phyloP scores from a whole-genome alignment of 2,113 vertebrate genomes.

The Lampris megalopsis region DNA sequence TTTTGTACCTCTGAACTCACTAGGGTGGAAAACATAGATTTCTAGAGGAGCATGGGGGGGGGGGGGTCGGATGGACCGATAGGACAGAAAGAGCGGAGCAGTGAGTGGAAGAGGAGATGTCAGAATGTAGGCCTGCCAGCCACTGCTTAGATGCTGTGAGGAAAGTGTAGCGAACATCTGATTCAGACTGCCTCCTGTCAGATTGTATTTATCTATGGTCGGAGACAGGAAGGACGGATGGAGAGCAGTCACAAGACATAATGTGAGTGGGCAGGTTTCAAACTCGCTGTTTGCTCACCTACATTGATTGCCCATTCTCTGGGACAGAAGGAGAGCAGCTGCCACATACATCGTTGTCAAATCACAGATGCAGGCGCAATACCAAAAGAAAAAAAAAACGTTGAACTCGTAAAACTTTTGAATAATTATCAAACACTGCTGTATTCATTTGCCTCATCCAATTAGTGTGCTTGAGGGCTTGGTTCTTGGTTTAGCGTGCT shows the following conservation, averaged over 20 bases:
- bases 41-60: constrained; percentile 2
- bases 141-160: constrained; percentile 1
- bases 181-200: constrained; percentile 43
- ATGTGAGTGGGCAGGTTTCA: constrained; percentile 13
- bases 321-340: background rate
- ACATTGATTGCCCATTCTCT: background rate
- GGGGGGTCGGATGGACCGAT: constrained; percentile 2
- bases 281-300: constrained; percentile 12
- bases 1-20: constrained; percentile 6
- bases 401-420: background rate
- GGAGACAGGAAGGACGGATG: background rate
- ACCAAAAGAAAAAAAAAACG: no score
- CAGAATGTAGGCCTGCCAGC: constrained; percentile 20
- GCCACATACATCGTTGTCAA: no score
- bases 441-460: no score
- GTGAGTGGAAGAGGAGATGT: constrained; percentile 5
- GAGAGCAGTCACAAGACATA: background rate
- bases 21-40: constrained; percentile 44
- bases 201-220: constrained; percentile 12
- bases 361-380: no score
- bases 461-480: no score
- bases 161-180: constrained; percentile 26
- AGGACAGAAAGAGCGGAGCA: background rate
- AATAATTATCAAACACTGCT: background rate
- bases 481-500: background rate